Conservation (phyloP, 2,113 vertebrate species). For the Platycercus adscitus region DNA sequence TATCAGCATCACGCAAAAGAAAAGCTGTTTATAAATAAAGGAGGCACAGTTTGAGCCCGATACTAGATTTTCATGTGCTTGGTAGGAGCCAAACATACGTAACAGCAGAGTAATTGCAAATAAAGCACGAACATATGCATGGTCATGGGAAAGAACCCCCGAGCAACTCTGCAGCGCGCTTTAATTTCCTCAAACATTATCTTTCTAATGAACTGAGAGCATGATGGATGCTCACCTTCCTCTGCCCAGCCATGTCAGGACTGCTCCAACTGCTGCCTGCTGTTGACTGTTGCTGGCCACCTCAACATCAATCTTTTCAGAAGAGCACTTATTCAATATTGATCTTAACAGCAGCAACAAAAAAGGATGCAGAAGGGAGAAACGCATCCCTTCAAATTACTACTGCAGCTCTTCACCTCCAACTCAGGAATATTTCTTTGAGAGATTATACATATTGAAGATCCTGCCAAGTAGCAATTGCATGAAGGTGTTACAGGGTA, state of each 20-base stretch:
- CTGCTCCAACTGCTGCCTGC: not conserved
- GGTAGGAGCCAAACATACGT: slow-evolving; percentile 23
- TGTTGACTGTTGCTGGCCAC: not conserved
- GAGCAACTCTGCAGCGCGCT: not conserved
- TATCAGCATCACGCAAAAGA: not conserved
- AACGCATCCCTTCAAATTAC: not conserved
- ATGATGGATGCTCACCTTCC: not conserved
- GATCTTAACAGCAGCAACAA: not conserved
- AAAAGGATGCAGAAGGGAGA: not conserved
- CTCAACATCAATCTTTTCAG: not conserved
- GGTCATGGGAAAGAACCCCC: not conserved
- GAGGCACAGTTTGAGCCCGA: not conserved
- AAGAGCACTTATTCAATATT: not conserved
- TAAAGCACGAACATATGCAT: not conserved
- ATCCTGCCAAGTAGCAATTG: not conserved
- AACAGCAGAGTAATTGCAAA: slow-evolving; percentile 14
- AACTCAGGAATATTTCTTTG: not conserved
- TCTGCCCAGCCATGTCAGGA: not conserved
- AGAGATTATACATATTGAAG: not conserved
- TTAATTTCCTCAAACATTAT: slow-evolving; percentile 29
- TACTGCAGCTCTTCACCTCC: not conserved
- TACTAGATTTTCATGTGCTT: slow-evolving; percentile 4
- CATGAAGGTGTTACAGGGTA: not conserved
- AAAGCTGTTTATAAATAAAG: slow-evolving; percentile 45
- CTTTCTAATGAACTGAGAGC: not conserved